These are phyloP conservation scores for Helicoverpa assulta DNA, from an alignment of 2,888 invertebrate species.

Conservation along the genomic window DNA sequence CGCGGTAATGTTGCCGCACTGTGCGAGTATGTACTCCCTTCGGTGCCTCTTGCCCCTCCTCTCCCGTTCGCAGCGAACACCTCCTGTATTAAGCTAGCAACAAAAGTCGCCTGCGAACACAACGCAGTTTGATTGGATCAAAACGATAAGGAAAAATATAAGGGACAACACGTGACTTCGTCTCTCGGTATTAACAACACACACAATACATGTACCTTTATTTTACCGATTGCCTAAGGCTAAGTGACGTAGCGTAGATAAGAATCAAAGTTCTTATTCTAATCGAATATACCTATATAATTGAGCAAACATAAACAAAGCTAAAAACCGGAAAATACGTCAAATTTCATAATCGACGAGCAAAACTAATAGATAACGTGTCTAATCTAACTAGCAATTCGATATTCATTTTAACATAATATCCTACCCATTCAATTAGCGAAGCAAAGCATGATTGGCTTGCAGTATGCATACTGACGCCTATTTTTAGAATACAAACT, in stretches of 20 bases:
- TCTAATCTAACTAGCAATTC: slow-evolving; percentile 1
- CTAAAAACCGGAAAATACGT: slow-evolving; percentile 14
- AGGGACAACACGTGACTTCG: slow-evolving; percentile 75
- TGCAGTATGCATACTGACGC: slow-evolving; percentile 79
- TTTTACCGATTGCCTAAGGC: slow-evolving; percentile 69
- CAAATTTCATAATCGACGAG: slow-evolving; percentile 11
- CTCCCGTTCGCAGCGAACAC: slow-evolving; percentile 76
- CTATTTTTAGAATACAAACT: slow-evolving; percentile 83
- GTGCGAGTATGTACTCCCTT: slow-evolving; percentile 77
- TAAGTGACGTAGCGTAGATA: slow-evolving; percentile 72
- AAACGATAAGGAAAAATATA: slow-evolving; percentile 77
- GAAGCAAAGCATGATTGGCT: slow-evolving; percentile 76
- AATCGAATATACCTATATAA: slow-evolving; percentile 43
- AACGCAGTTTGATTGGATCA: slow-evolving; percentile 77
- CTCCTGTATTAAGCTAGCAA: slow-evolving; percentile 76
- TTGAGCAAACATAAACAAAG: slow-evolving; percentile 13
- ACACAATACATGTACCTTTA: slow-evolving; percentile 43
- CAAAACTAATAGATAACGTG: slow-evolving; percentile 11
- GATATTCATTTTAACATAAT: slow-evolving; percentile 18
- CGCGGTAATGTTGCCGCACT: slow-evolving; percentile 80
- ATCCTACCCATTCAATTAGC: slow-evolving; percentile 39
- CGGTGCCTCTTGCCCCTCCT: slow-evolving; percentile 83
- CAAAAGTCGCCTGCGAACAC: slow-evolving; percentile 73
- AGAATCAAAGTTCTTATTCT: slow-evolving; percentile 61
- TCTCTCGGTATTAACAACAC: slow-evolving; percentile 66